Base-by-base conservation (phyloP, 2,888 invertebrate genomes). In the Spisula subtruncata region DNA sequence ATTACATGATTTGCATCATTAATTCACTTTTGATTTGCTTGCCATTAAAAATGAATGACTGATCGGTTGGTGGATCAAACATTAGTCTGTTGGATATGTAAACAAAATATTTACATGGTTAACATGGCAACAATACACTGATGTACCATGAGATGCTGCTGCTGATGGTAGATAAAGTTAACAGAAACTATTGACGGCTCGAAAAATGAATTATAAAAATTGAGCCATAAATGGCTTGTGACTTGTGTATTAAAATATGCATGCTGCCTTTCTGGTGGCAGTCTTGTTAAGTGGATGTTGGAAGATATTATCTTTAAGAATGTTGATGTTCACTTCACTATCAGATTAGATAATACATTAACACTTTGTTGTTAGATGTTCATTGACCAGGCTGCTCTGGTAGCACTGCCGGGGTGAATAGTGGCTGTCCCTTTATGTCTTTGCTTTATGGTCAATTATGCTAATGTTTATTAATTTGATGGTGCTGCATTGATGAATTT, bases 51-150 rank as follows among this genome's bases (percentile, higher is more conserved):
- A 81, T 81, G 46, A 14, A 81, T 81, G 81, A 51, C 46, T 16
- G 51, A 46, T 75, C 14, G 75, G 16, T 18, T 81, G 81, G 25
- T 81, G 48, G 81, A 81, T 48, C 51, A 81, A 81, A 48, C 81
- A 81, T 81, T 81, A 81, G 81, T 48, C 20, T 48, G 12, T 46
- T 48, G 46, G n/a, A 25, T 81, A 29, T 25, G 29, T 46, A n/a
- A 81, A 81, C 83, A 20, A 60, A 83, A 83, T 83, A 83, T 83
- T 83, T 83, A 83, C 60, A 60, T 83, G 25, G 83, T 56, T 20
- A 20, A 83, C 83, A 83, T 12, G 83, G 83, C 20, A 56, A 60
- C 83, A 35, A 2, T 16, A 46, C 25, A 16, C 81, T 48, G 35
- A n/a, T 81, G 81, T 46, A 41, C 41, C 41, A 5, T 2, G 41